Base-by-base conservation (phyloP, 2,113 vertebrate species). In the Syngnathoides biaculeatus region DNA sequence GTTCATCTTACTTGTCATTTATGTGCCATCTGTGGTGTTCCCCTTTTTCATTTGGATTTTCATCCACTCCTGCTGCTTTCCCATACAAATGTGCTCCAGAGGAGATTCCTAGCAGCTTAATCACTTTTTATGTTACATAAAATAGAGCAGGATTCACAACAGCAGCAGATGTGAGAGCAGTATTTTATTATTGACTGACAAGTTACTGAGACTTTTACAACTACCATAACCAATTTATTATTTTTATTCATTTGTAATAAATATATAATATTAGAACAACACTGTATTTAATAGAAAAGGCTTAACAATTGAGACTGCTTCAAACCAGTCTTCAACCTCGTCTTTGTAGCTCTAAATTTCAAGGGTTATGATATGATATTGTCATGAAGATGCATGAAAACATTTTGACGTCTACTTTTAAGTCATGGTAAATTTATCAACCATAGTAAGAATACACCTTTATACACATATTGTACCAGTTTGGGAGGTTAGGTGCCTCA, bases 41-140 rank as follows among this genome's bases (percentile, higher is more conserved):
- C 77, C 53, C 53, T 78, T 78, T 62, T 78, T 83, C 27, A 48
- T 76, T 81, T 84, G 66, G 43, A 38, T 73, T 79, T 79, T 48
- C 64, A 56, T 79, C 43, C 65, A 71, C 82, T 70, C 59, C 55
- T 72, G 86, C 84, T 88, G 69, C 86, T 91, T 90, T 88, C 88
- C 75, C 80, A 87, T 88, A 87, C 89, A 91, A 89, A 90, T 91
- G 87, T 86, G 65, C 71, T 77, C 56, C 57, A 35, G 53, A 76
- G 55, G 74, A 83, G 77, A 84, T 79, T 81, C 67, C 65, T 70
- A 47, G 56, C 50, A 70, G 59, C 68, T 45, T 71, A 53, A 65
- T 17, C 71, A 68, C 82, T 84, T 72, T 69, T 79, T 45, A 78
- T 76, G 64, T 78, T 75, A 64, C 42, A 65, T 72, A 39, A 45